Evolutionary conservation across 1,140 invertebrate species (phyloP).

Genomic region (Ladona fulva): DNA sequence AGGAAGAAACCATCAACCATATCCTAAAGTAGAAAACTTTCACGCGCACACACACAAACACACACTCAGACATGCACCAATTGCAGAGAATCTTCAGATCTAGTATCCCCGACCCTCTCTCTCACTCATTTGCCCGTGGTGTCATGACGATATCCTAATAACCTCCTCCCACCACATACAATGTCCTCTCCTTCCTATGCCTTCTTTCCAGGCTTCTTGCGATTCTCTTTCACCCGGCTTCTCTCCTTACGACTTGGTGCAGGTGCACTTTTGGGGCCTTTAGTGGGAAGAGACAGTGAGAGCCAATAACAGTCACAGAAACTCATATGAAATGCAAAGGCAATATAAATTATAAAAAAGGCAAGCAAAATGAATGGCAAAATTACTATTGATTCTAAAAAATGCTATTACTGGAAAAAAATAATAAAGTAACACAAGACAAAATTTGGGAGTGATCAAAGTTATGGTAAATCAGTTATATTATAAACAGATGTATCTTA

Average conservation of each 20-base stretch:
- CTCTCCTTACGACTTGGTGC: background rate
- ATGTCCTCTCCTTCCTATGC: background rate
- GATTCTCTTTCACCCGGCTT: background rate
- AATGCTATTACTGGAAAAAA: background rate
- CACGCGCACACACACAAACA: background rate
- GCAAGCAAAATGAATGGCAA: background rate
- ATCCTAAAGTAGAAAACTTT: background rate
- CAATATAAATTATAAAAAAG: background rate
- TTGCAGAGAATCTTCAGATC: constrained; percentile 1
- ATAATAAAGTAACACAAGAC: background rate
- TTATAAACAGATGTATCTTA: no score
- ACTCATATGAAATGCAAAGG: no score
- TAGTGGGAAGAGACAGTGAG: background rate
- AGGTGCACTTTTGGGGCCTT: background rate
- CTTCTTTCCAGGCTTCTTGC: background rate
- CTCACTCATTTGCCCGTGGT: background rate
- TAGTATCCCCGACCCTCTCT: background rate
- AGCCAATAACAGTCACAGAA: background rate
- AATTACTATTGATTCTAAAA: background rate
- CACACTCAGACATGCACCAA: background rate
- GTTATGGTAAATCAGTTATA: background rate
- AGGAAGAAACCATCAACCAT: constrained; percentile 5
- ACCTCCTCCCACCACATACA: background rate
- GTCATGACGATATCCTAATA: background rate
- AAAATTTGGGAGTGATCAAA: background rate